Conservation (phyloP, 2,113 vertebrate genomes). For the Varanus komodoensis region DNA sequence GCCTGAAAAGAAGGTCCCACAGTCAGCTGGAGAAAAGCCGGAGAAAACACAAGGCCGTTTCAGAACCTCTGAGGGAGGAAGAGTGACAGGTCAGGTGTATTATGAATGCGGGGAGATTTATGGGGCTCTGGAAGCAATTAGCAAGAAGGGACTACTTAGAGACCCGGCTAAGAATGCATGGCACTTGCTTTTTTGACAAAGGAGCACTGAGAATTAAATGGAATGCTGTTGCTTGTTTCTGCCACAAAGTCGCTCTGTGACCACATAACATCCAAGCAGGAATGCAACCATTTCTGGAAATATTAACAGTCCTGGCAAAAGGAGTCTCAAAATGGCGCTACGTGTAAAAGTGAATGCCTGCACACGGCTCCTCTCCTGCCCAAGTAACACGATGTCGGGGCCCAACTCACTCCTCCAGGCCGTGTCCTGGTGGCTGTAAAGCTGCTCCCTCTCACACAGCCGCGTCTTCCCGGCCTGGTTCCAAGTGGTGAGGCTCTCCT, state of each 20-base stretch:
- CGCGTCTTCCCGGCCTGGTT: conserved; percentile 34
- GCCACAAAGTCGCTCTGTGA: conserved; percentile 44
- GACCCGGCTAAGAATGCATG: conserved; percentile 60
- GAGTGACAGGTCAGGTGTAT: conserved; percentile 17
- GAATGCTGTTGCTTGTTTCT: conserved; percentile 41
- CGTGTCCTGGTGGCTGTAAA: not conserved
- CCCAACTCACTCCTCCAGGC: not conserved
- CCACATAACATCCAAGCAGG: conserved; percentile 10
- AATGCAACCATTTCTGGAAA: conserved; percentile 33
- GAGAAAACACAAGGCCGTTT: conserved; percentile 23
- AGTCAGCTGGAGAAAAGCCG: conserved; percentile 6
- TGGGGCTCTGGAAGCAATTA: conserved; percentile 69
- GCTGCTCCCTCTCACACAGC: not conserved
- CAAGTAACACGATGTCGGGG: not conserved
- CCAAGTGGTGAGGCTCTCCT: not conserved
- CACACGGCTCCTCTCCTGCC: conserved; percentile 9
- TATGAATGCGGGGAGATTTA: conserved; percentile 67
- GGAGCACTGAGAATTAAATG: conserved; percentile 64
- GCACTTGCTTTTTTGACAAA: conserved; percentile 68
- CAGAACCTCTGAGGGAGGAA: conserved; percentile 44
- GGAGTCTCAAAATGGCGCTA: conserved; percentile 20
- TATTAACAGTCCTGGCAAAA: not conserved
- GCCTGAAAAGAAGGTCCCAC: not conserved
- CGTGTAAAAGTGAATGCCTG: conserved; percentile 16
- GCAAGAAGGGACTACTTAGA: conserved; percentile 69